These are phyloP conservation scores for Eclectus roratus DNA, from an alignment of 2,113 vertebrate species.

Conservation along the genomic window DNA sequence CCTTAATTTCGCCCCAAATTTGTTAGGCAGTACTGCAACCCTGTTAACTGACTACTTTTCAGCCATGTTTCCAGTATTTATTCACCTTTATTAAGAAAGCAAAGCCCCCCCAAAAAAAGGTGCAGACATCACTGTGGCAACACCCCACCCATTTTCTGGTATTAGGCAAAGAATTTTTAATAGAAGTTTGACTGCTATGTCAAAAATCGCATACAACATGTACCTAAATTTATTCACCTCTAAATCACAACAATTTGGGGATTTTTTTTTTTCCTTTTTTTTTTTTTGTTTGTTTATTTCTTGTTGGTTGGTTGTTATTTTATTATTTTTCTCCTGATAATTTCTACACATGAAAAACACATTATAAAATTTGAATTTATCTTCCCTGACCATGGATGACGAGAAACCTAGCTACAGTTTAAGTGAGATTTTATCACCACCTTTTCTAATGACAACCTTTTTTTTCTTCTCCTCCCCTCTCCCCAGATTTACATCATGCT, in stretches of 20 bases:
- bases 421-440: background rate
- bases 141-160: background rate
- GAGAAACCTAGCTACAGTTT: background rate
- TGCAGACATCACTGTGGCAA: background rate
- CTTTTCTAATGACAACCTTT: background rate
- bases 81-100: background rate
- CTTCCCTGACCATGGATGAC: background rate
- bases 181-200: background rate
- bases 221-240: background rate
- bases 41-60: background rate
- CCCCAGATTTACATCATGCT: background rate
- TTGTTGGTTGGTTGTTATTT: background rate
- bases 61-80: background rate
- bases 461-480: background rate
- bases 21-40: background rate
- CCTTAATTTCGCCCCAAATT: background rate
- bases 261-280: too few relatives aligned
- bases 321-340: background rate
- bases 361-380: background rate
- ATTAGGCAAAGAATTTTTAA: background rate
- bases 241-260: background rate
- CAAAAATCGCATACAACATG: background rate
- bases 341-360: background rate
- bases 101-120: background rate
- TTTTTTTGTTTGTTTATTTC: background rate